phyloP scores from a whole-genome alignment of 2,113 vertebrate genomes.

The Rhodinocichla rosea region DNA sequence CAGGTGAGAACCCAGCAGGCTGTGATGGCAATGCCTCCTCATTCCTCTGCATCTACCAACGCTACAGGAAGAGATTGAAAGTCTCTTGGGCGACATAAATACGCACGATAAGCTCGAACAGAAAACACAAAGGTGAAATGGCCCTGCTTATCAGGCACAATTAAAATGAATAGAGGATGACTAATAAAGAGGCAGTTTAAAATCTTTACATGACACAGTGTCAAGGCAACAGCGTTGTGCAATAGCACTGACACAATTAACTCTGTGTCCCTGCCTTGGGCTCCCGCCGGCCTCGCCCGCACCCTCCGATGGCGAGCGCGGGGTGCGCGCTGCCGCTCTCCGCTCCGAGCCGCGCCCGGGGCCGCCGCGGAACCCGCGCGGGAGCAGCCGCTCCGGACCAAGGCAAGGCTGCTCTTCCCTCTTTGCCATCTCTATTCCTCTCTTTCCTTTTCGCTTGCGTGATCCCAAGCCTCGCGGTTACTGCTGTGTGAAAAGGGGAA shows the following conservation, averaged over 20 bases:
- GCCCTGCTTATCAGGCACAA: conserved; percentile 36
- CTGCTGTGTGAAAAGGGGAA: neutral
- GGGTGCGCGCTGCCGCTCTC: neutral
- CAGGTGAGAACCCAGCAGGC: rapidly evolving
- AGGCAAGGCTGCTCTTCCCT: neutral
- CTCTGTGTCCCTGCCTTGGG: neutral
- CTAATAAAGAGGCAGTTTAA: conserved; percentile 35
- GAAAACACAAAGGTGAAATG: conserved; percentile 29
- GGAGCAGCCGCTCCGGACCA: neutral
- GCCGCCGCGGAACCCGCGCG: neutral
- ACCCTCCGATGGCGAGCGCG: neutral
- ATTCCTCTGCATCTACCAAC: neutral
- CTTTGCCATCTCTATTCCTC: neutral
- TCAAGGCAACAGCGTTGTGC: conserved; percentile 43
- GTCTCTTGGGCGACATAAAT: neutral
- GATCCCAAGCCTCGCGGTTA: neutral
- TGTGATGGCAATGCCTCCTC: neutral
- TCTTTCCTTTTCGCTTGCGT: neutral
- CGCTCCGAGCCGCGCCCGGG: rapidly evolving
- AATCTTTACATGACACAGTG: conserved; percentile 29
- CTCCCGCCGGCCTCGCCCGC: neutral
- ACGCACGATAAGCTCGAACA: neutral
- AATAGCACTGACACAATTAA: neutral
- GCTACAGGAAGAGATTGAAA: neutral
- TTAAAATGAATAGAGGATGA: conserved; percentile 28